Conservation (phyloP, 2,888 invertebrate species). For the Cyclophora punctaria region DNA sequence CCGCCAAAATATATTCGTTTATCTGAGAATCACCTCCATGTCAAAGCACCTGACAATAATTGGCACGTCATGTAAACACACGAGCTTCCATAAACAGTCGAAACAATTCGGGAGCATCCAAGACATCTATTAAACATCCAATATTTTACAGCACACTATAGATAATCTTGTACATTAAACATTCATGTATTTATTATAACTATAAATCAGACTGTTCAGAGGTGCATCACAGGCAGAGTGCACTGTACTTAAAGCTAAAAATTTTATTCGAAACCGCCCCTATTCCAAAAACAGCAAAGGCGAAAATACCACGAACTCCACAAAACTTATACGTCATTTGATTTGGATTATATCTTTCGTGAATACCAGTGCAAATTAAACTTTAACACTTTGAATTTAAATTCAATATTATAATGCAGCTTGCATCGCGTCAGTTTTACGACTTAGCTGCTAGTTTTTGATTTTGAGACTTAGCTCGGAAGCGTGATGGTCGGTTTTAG, state of each 20-base stretch:
- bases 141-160: slow-evolving; percentile 39
- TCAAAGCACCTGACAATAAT: too few relatives aligned
- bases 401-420: slow-evolving; percentile 35
- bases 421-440: slow-evolving; percentile 39
- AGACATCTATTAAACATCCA: too few relatives aligned
- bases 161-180: slow-evolving; percentile 69
- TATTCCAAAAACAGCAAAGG: slow-evolving; percentile 5
- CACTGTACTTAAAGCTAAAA: slow-evolving; percentile 53
- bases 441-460: slow-evolving; percentile 13
- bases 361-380: slow-evolving; percentile 37
- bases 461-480: slow-evolving; percentile 20
- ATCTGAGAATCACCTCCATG: too few relatives aligned
- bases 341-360: slow-evolving; percentile 16
- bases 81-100: too few relatives aligned
- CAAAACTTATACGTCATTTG: slow-evolving; percentile 22
- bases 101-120: slow-evolving; percentile 7
- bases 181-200: slow-evolving; percentile 69
- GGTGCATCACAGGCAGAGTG: slow-evolving; percentile 67
- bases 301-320: slow-evolving; percentile 6
- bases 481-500: slow-evolving; percentile 16
- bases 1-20: too few relatives aligned
- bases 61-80: too few relatives aligned
- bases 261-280: slow-evolving; percentile 18
- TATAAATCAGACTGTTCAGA: slow-evolving; percentile 68
- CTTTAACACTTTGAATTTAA: slow-evolving; percentile 38